A percentile compares a stretch with the other conserved stretches of the same genome.
Conservation (phyloP, 2,888 invertebrate species). For the Ennomos quercinarius region DNA sequence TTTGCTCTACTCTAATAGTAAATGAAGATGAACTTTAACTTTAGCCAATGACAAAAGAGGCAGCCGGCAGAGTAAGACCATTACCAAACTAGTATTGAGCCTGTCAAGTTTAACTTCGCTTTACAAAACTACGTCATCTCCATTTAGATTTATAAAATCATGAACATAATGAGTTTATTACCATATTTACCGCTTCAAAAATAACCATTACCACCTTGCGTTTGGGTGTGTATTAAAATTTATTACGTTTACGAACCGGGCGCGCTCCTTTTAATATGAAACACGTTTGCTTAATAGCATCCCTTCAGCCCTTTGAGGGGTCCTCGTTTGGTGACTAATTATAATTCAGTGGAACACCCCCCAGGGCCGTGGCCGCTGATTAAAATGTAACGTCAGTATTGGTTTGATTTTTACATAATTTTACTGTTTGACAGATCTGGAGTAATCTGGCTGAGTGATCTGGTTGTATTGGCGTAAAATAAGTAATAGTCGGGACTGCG, state of each 20-base stretch:
- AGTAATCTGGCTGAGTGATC: constrained; percentile 6
- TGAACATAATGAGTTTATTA: constrained; percentile 33
- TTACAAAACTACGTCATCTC: background rate
- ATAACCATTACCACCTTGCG: constrained; percentile 29
- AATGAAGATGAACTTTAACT: too few species aligned
- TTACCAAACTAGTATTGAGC: too few species aligned
- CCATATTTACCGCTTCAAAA: constrained; percentile 28
- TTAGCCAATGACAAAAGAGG: too few species aligned
- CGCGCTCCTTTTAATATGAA: constrained; percentile 43
- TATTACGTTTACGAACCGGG: constrained; percentile 30
- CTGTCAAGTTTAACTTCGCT: too few species aligned
- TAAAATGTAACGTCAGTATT: constrained; percentile 60
- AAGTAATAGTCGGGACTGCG: background rate
- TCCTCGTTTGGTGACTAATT: constrained; percentile 57
- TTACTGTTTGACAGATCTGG: constrained; percentile 18
- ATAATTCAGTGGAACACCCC: constrained; percentile 61
- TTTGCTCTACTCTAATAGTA: too few species aligned
- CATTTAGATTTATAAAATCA: constrained; percentile 13
- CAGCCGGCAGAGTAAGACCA: too few species aligned
- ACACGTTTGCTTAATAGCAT: constrained; percentile 61
- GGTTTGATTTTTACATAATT: constrained; percentile 36
- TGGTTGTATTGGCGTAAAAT: constrained; percentile 5
- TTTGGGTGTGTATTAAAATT: constrained; percentile 36
- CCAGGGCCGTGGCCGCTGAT: constrained; percentile 46
- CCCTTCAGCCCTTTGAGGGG: constrained; percentile 53